Percentiles rank a stretch among this genome's conserved stretches.
phyloP scores from a whole-genome alignment of 2,113 vertebrate genomes.

The Ploceus nigricollis region DNA sequence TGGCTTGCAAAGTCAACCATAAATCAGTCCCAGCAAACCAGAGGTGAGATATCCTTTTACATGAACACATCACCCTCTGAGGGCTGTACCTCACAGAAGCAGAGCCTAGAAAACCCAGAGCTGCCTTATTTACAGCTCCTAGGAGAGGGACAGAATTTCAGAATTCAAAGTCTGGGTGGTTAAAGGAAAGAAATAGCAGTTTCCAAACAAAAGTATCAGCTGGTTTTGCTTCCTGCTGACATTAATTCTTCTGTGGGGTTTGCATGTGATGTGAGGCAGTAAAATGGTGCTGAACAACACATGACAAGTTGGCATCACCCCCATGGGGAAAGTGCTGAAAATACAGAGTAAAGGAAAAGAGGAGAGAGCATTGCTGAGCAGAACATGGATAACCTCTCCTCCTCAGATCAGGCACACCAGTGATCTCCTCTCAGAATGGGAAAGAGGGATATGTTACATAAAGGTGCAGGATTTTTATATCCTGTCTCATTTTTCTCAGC shows the following conservation, averaged over 20 bases:
- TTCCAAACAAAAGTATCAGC: background rate
- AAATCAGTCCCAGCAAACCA: background rate
- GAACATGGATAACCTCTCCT: background rate
- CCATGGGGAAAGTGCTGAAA: background rate
- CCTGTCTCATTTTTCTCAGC: background rate
- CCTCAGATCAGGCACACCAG: background rate
- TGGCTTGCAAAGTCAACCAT: background rate
- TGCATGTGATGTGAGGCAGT: background rate
- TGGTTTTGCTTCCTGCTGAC: background rate
- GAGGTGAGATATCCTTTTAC: background rate
- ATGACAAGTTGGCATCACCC: background rate
- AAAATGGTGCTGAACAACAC: background rate
- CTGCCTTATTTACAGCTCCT: background rate
- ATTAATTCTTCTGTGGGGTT: background rate
- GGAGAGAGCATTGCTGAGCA: background rate
- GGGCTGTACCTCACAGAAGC: background rate
- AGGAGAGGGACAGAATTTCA: background rate
- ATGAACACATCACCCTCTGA: background rate
- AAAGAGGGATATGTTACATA: background rate
- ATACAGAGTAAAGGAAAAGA: background rate
- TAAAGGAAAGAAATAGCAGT: background rate
- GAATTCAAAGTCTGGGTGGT: background rate
- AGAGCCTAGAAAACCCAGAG: background rate
- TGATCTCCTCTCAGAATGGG: background rate
- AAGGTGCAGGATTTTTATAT: background rate